Evolutionary conservation across 2,888 invertebrate genomes (phyloP).

Genomic region (Sisyra nigra): DNA sequence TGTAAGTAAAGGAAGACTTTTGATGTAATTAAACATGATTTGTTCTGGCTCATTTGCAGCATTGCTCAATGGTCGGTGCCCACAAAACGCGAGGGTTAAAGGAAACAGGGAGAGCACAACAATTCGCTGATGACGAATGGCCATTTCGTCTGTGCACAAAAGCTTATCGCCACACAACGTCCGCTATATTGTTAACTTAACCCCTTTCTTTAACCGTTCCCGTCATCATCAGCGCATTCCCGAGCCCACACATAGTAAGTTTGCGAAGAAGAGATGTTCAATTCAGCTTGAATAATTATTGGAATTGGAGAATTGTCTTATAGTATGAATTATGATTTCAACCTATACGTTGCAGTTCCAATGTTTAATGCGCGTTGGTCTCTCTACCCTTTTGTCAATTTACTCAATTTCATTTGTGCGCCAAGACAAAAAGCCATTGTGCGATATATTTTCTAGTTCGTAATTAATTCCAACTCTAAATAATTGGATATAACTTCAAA

Average conservation of each 20-base stretch:
- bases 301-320: conserved; percentile 5
- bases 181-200: too few species aligned
- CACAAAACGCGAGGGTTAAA: neutral
- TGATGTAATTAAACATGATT: conserved; percentile 34
- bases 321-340: neutral
- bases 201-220: too few species aligned
- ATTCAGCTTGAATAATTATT: conserved; percentile 5
- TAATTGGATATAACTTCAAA: too few species aligned
- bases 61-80: conserved; percentile 6
- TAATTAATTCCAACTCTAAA: too few species aligned
- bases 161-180: conserved; percentile 20
- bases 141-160: conserved; percentile 22
- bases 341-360: conserved; percentile 16
- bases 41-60: conserved; percentile 27
- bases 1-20: conserved; percentile 9
- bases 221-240: too few species aligned
- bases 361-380: conserved; percentile 7
- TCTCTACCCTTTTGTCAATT: neutral
- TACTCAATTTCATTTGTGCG: neutral
- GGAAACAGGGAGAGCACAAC: conserved; percentile 13
- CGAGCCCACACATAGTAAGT: too few species aligned
- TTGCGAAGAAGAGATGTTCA: neutral
- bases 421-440: too few species aligned
- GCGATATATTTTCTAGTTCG: too few species aligned
- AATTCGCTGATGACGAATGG: conserved; percentile 26